phyloP scores from a whole-genome alignment of 2,797 vertebrate species.

The Centroberyx gerrardi region DNA sequence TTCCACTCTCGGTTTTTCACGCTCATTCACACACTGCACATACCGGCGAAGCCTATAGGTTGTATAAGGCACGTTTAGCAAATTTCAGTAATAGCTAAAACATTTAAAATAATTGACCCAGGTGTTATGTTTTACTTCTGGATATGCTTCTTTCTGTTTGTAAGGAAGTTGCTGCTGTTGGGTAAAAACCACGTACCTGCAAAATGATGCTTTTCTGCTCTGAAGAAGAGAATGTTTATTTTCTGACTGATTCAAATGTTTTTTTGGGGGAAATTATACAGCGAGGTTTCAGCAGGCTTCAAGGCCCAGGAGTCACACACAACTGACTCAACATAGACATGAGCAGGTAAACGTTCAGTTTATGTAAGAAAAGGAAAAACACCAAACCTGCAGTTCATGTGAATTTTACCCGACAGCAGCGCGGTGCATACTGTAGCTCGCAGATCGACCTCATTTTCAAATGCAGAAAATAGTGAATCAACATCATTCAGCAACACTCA shows the following conservation, averaged over 20 bases:
- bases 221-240: too few relatives aligned
- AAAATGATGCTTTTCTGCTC: neutral
- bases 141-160: neutral
- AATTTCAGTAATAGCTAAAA: slow-evolving; percentile 2
- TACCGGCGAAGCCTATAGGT: neutral
- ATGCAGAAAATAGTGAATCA: neutral
- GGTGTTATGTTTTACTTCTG: slow-evolving; percentile 1
- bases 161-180: slow-evolving; percentile 21
- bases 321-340: too few relatives aligned
- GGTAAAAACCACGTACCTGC: neutral
- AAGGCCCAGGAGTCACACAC: too few relatives aligned
- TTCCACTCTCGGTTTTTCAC: neutral
- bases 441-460: slow-evolving; percentile 2
- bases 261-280: too few relatives aligned
- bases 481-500: slow-evolving; percentile 33
- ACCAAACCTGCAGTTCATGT: neutral
- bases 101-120: slow-evolving; percentile 4
- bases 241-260: too few relatives aligned
- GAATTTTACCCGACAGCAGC: slow-evolving; percentile 24
- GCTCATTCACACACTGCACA: slow-evolving; percentile 4
- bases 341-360: too few relatives aligned
- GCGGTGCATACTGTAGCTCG: neutral
- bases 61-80: neutral
- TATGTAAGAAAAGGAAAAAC: slow-evolving; percentile 1
- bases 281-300: too few relatives aligned